These are phyloP conservation scores for Anguilla marmorata DNA, from an alignment of 2,797 vertebrate species.

Conservation along the genomic window DNA sequence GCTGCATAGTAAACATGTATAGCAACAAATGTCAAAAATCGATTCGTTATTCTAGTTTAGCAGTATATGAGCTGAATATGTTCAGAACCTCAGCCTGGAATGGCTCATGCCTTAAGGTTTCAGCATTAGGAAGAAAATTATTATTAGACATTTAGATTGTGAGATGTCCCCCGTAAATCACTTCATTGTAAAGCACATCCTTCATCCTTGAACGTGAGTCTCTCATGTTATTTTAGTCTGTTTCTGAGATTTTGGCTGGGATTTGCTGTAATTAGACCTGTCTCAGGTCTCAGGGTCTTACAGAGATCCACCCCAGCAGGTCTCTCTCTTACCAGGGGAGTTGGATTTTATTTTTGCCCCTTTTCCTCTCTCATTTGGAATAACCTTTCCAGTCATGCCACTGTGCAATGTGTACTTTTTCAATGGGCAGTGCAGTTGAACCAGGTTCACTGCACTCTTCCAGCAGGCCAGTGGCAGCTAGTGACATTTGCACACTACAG, in stretches of 20 bases:
- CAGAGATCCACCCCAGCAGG: not conserved
- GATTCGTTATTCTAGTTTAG: not conserved
- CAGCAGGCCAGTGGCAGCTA: not conserved
- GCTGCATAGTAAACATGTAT: not conserved
- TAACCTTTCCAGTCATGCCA: not conserved
- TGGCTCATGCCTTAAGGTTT: not conserved
- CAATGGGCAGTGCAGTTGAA: not conserved
- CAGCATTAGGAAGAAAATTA: not conserved
- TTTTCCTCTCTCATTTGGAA: not conserved
- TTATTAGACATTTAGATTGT: not conserved
- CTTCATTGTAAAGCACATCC: not conserved
- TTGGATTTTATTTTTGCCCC: not conserved
- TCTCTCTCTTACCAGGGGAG: not conserved
- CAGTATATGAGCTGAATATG: not conserved
- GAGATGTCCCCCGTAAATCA: not conserved
- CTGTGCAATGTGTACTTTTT: not conserved
- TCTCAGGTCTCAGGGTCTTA: not conserved
- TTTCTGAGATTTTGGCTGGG: not conserved
- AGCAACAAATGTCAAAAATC: not conserved
- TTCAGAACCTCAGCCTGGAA: not conserved
- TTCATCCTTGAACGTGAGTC: not conserved
- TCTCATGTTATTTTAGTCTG: not conserved
- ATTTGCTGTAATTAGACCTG: conserved; percentile 14
- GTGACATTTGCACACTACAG: not conserved
- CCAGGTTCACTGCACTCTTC: not conserved